These are phyloP conservation scores for Gandaritis pyraliata DNA, from an alignment of 2,888 invertebrate genomes.

Conservation along the genomic window DNA sequence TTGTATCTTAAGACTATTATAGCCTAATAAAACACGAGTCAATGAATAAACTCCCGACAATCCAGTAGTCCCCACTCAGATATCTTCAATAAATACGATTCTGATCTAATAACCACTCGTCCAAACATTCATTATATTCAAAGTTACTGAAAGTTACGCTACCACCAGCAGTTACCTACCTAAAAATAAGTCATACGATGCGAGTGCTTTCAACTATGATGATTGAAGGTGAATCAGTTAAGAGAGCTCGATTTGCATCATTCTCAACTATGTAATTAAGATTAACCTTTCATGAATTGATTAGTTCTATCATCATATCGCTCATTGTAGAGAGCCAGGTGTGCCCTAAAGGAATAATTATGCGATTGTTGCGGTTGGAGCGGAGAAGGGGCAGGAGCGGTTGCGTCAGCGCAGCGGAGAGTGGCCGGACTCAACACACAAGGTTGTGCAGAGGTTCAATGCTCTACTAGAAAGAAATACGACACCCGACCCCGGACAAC, in stretches of 20 bases:
- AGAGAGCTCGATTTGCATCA: conserved; percentile 57
- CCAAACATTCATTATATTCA: no score
- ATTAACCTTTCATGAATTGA: conserved; percentile 77
- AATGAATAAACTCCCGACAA: no score
- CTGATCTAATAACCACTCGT: no score
- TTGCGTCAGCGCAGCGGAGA: conserved; percentile 82
- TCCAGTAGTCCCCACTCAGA: no score
- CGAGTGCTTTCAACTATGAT: not conserved
- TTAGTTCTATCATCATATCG: conserved; percentile 65
- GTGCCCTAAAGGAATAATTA: conserved; percentile 82
- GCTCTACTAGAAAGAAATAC: conserved; percentile 84
- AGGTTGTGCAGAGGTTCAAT: conserved; percentile 83
- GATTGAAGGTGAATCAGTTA: conserved; percentile 22
- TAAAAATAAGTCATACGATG: no score
- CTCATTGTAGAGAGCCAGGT: conserved; percentile 74
- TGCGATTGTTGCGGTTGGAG: conserved; percentile 67
- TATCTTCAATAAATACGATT: no score
- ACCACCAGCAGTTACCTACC: no score
- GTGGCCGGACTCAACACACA: conserved; percentile 82
- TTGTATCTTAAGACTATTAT: no score
- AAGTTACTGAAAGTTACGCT: no score
- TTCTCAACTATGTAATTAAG: conserved; percentile 65
- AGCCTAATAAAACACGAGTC: no score
- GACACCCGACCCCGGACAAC: conserved; percentile 77
- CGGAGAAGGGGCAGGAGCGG: conserved; percentile 78